Conservation (phyloP, 2,797 vertebrate species). For the Artibeus lituratus region DNA sequence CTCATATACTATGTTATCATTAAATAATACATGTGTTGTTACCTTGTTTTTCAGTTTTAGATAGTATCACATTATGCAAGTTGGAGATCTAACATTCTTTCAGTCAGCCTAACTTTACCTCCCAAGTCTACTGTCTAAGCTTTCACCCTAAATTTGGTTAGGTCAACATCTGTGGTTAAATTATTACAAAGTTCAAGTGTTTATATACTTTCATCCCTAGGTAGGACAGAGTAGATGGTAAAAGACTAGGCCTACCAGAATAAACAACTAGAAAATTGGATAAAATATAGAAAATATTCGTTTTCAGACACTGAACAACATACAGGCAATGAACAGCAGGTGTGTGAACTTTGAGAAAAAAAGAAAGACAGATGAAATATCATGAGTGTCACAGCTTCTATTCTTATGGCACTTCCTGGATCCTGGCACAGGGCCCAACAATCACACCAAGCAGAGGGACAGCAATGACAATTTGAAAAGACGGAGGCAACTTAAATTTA, state of each 20-base stretch:
- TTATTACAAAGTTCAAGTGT: slow-evolving; percentile 1
- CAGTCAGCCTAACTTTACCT: background rate
- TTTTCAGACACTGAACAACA: background rate
- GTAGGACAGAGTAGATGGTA: background rate
- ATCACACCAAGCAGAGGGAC: no score
- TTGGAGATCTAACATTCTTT: background rate
- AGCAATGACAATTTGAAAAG: no score
- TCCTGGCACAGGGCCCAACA: no score
- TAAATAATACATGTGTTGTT: background rate
- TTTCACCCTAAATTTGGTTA: background rate
- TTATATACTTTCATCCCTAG: background rate
- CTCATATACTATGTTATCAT: background rate
- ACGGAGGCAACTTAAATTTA: no score
- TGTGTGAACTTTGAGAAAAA: background rate
- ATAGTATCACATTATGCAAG: background rate
- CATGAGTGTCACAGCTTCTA: no score
- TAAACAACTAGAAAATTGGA: background rate
- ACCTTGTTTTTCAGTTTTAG: background rate
- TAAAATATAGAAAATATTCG: background rate
- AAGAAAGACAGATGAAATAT: background rate
- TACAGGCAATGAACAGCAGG: background rate
- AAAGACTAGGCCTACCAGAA: background rate
- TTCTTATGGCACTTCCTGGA: no score
- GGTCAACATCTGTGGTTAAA: background rate
- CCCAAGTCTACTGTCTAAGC: background rate